These are phyloP conservation scores for Myrmecophaga tridactyla DNA, from an alignment of 2,113 vertebrate species.

Conservation along the genomic window DNA sequence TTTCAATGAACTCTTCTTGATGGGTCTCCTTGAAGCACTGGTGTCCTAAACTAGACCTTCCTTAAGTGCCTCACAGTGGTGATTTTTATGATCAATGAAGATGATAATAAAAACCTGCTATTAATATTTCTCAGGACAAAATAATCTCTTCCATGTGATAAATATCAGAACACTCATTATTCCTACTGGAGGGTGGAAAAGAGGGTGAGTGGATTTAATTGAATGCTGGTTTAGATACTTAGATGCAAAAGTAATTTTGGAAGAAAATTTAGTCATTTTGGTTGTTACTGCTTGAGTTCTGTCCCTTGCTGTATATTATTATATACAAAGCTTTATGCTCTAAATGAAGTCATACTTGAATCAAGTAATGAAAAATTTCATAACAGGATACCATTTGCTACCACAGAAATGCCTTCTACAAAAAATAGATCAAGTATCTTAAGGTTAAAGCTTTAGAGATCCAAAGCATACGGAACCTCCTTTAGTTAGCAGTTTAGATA, in stretches of 20 bases:
- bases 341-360: neutral
- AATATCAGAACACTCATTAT: neutral
- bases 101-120: neutral
- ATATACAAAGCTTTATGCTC: neutral
- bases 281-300: neutral
- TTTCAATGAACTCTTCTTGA: neutral
- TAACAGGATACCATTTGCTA: neutral
- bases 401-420: neutral
- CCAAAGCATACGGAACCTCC: neutral
- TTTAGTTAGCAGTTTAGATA: too few species aligned
- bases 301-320: neutral
- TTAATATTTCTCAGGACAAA: constrained; percentile 28
- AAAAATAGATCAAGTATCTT: neutral
- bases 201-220: neutral
- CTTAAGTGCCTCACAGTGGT: neutral
- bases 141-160: neutral
- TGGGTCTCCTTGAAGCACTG: neutral
- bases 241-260: neutral
- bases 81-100: neutral
- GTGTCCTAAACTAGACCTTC: neutral
- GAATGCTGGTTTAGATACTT: neutral
- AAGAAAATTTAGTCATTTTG: neutral
- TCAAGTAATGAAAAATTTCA: neutral
- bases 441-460: neutral
- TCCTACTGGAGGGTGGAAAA: neutral